Evolutionary conservation across 2,888 invertebrate species (phyloP).

Genomic region (Eupithecia insigniata): DNA sequence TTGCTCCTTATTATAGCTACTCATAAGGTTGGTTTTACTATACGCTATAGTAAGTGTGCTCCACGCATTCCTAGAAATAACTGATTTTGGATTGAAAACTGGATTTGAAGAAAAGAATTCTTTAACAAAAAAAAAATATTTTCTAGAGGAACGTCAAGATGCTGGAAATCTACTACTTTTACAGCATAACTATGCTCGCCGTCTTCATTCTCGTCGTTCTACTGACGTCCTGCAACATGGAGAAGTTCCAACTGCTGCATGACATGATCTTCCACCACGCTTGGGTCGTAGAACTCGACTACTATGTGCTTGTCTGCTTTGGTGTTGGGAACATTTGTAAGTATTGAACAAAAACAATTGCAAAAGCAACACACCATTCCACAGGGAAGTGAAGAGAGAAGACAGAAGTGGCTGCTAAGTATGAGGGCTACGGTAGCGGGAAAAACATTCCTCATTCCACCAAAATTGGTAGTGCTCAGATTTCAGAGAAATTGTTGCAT

Average conservation of each 20-base stretch:
- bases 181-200: conserved; percentile 36
- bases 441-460: background rate
- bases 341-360: conserved; percentile 5
- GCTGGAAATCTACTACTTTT: conserved; percentile 32
- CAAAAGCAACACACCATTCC: background rate
- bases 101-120: background rate
- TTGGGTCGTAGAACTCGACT: conserved; percentile 22
- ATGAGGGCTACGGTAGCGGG: background rate
- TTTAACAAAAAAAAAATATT: too few species aligned
- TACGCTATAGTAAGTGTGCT: background rate
- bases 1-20: conserved; percentile 35
- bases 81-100: background rate
- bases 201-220: conserved; percentile 24
- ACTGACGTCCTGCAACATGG: conserved; percentile 22
- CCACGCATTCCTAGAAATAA: too few species aligned
- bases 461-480: background rate
- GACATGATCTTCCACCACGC: conserved; percentile 35
- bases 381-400: too few species aligned
- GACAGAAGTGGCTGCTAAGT: too few species aligned
- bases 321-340: conserved; percentile 30
- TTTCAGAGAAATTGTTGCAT: too few species aligned
- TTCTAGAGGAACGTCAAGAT: conserved; percentile 35
- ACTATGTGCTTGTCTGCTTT: conserved; percentile 8
- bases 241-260: conserved; percentile 30
- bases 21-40: conserved; percentile 34